Base-by-base conservation (phyloP, 2,888 invertebrate species). In the Harpalus rufipes region DNA sequence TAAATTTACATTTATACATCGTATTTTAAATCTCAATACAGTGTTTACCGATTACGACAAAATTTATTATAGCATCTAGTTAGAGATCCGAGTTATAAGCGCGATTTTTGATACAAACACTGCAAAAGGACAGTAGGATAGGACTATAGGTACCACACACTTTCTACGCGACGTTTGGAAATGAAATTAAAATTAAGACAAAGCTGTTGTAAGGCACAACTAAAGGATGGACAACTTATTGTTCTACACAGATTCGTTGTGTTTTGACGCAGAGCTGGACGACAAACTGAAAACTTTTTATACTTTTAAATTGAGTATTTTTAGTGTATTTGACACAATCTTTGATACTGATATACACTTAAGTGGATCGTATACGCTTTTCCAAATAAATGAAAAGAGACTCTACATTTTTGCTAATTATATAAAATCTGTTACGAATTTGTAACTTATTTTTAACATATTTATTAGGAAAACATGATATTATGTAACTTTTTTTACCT, bases 1-100 rank as follows among this genome's bases (percentile, higher is more conserved):
- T 84, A 74, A 83, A 72, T 84, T 39, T 84, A 84, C 84, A 76
- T 84, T 84, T 84, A 72, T 83, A 83, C 72, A 81, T 68, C 81
- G 81, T 68, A 81, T 81, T 61, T 21, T 68, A 68, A 61, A 63
- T 81, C 21, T 63, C 32, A 81, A 65, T 81, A 81, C 63, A 81
- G 81, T 81, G 61, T 80, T 81, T 81, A 81, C 81, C 81, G 81
- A 81, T 80, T 63, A 81, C 81, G 81, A 81, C 63, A 81, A 65
- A 12, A 18, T 44, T 74, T 74, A 44, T 74, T 44, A 44, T 18
- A 74, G 72, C 72, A 74, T 74, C 72, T 74, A 74, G 8, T 51
- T 51, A 51, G 44, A 51, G 44, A 51, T 51, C 4, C 10, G 44
- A 56, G 14, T 58, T 56, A 78, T 0, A 32, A 78, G 78, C 78